Evolutionary conservation across 2,797 vertebrate species (phyloP).

Genomic region (Pempheris klunzingeri): DNA sequence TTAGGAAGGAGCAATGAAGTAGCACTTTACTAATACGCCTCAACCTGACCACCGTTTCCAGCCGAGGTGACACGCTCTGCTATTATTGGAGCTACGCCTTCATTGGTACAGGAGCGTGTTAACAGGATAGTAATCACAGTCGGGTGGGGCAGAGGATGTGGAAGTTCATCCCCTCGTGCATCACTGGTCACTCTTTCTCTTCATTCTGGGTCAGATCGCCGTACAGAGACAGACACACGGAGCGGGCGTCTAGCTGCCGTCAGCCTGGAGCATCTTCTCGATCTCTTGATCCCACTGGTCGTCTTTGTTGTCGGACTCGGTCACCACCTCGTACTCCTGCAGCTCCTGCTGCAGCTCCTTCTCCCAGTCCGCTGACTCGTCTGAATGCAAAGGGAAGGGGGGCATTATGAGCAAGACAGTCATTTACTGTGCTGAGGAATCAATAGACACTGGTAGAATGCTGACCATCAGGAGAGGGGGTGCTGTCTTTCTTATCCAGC

Average conservation of each 20-base stretch:
- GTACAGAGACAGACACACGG: not conserved
- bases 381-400: slow-evolving; percentile 13
- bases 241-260: slow-evolving; percentile 70
- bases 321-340: slow-evolving; percentile 95
- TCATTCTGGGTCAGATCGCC: not conserved
- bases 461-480: slow-evolving; percentile 86
- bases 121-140: slow-evolving; percentile 34
- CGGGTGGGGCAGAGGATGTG: not conserved
- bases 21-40: slow-evolving; percentile 36
- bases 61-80: slow-evolving; percentile 36
- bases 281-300: slow-evolving; percentile 98
- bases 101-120: slow-evolving; percentile 33
- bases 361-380: slow-evolving; percentile 93
- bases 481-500: slow-evolving; percentile 91
- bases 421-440: not conserved
- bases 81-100: slow-evolving; percentile 40
- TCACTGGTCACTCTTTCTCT: slow-evolving; percentile 21
- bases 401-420: not conserved
- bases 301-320: slow-evolving; percentile 89
- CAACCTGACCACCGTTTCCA: slow-evolving; percentile 30
- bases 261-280: slow-evolving; percentile 93
- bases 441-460: not conserved
- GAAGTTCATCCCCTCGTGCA: slow-evolving; percentile 16
- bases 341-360: slow-evolving; percentile 95
- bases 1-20: slow-evolving; percentile 25